Base-by-base conservation (phyloP, 1,140 invertebrate species). In the Mycetomoellerius zeteki region DNA sequence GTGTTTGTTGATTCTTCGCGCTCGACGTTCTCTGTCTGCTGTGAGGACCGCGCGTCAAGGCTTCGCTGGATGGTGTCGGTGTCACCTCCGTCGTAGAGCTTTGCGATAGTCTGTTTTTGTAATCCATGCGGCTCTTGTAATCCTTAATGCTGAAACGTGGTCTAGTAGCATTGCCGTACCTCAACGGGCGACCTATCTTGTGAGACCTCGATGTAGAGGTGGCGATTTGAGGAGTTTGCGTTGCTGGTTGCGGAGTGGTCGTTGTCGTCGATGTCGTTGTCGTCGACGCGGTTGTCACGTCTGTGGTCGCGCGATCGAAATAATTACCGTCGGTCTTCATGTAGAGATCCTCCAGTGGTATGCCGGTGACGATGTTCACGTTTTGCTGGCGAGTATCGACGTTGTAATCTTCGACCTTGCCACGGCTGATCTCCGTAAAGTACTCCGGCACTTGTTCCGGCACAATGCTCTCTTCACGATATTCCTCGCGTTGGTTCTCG, bases 81-180 rank as follows among this genome's bases (percentile, higher is more conserved):
- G 78, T 27, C 10, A 47, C 5, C 37, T 90, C 91, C 12, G 89
- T 89, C 0, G 91, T 93, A 0, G 87, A 87, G 0, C 91, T 85
- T 12, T 73, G 71, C 1, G 92, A 91, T 10, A 94, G 80, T 85
- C 93, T 93, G 52, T 90, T 95, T 54, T 94, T 94, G 75, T 94
- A 93, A 56, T 95, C 95, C 77, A 95, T 81, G 2, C 95, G 91
- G 24, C 92, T 95, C 88, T 95, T 95, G 89, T 96, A 96, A 69
- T 96, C 95, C 86, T 96, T 95, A 14, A 95, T 92, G 85, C 94
- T 95, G 76, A 95, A 95, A 6, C 94, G 90, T 3, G 95, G 94
- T 1, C 94, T 90, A 1, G 94, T 95, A 0, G 94, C 76, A 54
- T 95, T 95, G 0, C 93, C 93, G 65, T 93, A 94, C 71, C 93